Evolutionary conservation across 2,888 invertebrate species (phyloP), one percentile per base, ranked within the genome.

Genomic region (Oxystoma pomonae): DNA sequence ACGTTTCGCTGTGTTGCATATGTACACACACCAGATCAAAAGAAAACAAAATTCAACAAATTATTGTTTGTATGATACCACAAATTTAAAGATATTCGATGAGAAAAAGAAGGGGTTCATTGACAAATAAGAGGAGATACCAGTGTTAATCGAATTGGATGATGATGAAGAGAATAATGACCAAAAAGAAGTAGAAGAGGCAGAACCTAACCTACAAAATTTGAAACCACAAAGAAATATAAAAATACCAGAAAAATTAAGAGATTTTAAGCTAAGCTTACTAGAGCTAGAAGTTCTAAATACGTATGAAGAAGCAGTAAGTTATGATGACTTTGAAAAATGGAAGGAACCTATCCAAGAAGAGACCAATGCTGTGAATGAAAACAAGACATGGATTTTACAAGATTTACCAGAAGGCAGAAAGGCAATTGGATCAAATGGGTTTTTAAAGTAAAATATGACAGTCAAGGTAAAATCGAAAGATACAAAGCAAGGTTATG

Each of bases 221-320:
- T 12, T n/a, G n/a, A 9, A 9, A 50, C 9, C 50, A n/a, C 50
- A 50, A 50, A 50, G 12, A 50, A 50, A 50, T 50, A 50, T n/a
- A 50, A 50, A n/a, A 50, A 50, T 50, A 12, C 50, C 50, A 50
- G 12, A 50, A 50, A n/a, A 50, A 50, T n/a, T 50, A n/a, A n/a
- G n/a, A n/a, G 50, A 50, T 50, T 50, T 50, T 9, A n/a, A 50
- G 50, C n/a, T 50, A n/a, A 50, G n/a, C n/a, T 50, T 50, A 50
- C 12, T 50, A 50, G 50, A 50, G n/a, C 50, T 12, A 50, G 50
- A 50, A n/a, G 50, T n/a, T 50, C 50, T n/a, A 9, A 50, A 50
- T n/a, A 50, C 50, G 50, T 50, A 50, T n/a, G 50, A 50, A 50
- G 50, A 50, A n/a, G 50, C 50, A 50, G n/a, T n/a, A n/a, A n/a